These are phyloP conservation scores for Scatophagus argus DNA, from an alignment of 2,113 vertebrate genomes.

Conservation along the genomic window DNA sequence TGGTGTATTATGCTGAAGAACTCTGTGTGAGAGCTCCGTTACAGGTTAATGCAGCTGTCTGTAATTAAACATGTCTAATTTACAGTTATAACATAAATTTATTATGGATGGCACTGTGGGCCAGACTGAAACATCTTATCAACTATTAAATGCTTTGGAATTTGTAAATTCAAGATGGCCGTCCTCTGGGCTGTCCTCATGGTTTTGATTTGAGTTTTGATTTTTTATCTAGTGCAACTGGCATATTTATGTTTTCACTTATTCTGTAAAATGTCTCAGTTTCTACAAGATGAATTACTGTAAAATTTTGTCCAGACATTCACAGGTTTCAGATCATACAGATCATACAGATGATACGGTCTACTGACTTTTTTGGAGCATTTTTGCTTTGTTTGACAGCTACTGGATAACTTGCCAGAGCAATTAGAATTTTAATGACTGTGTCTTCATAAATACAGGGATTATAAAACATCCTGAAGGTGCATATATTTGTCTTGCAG, in stretches of 20 bases:
- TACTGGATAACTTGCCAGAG: too few relatives aligned
- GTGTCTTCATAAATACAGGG: background rate
- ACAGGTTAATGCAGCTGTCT: constrained; percentile 74
- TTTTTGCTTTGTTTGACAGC: background rate
- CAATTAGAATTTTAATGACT: background rate
- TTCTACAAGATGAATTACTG: background rate
- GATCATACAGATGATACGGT: background rate
- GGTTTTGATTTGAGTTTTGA: background rate
- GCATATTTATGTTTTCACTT: background rate
- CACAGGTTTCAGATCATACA: too few relatives aligned
- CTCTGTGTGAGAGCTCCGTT: constrained; percentile 82
- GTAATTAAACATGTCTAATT: background rate
- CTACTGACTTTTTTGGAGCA: background rate
- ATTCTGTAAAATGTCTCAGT: background rate
- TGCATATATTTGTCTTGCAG: constrained; percentile 63
- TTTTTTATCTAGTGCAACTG: background rate
- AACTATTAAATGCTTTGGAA: background rate
- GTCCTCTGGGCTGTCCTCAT: background rate
- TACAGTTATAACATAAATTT: background rate
- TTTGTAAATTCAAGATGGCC: background rate
- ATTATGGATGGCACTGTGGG: background rate
- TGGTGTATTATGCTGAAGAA: constrained; percentile 82
- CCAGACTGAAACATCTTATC: background rate
- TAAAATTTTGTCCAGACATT: background rate
- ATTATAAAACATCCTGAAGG: background rate